Evolutionary conservation across 2,797 vertebrate species (phyloP).

Genomic region (Oreonectes daqikongensis): DNA sequence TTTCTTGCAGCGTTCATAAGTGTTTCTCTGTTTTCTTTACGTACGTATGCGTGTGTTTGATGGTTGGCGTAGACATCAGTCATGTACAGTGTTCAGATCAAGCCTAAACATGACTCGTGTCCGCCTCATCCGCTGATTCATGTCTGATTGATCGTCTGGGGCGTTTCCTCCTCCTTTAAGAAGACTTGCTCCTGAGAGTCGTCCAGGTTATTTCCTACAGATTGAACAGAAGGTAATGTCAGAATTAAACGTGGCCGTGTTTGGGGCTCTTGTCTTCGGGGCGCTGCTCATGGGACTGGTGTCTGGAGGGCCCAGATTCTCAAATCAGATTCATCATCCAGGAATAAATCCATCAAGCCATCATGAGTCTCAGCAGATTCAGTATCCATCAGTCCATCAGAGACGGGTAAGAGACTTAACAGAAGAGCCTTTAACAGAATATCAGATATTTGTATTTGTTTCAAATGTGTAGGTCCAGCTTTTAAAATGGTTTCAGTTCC

Average conservation of each 20-base stretch:
- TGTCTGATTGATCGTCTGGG: constrained; percentile 38
- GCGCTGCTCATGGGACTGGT: constrained; percentile 71
- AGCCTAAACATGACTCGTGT: constrained; percentile 1
- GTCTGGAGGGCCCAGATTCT: constrained; percentile 71
- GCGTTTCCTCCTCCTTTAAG: constrained; percentile 53
- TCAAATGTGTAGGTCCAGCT: no score
- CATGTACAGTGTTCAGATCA: neutral
- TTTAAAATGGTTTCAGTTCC: no score
- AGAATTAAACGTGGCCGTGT: constrained; percentile 37
- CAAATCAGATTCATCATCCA: constrained; percentile 53
- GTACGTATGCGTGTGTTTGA: neutral
- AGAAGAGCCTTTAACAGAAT: no score
- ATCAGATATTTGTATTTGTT: no score
- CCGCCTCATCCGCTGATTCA: constrained; percentile 40
- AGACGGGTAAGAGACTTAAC: constrained; percentile 41
- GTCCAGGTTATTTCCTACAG: constrained; percentile 61
- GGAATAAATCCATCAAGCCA: neutral
- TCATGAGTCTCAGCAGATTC: constrained; percentile 57
- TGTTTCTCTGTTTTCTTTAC: neutral
- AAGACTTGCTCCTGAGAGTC: neutral
- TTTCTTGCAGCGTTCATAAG: no score
- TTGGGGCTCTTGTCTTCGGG: constrained; percentile 72
- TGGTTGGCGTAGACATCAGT: neutral
- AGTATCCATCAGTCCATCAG: constrained; percentile 65
- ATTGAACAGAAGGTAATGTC: constrained; percentile 65